These are phyloP conservation scores for Calypte anna DNA, from an alignment of 2,113 vertebrate species.

Conservation along the genomic window DNA sequence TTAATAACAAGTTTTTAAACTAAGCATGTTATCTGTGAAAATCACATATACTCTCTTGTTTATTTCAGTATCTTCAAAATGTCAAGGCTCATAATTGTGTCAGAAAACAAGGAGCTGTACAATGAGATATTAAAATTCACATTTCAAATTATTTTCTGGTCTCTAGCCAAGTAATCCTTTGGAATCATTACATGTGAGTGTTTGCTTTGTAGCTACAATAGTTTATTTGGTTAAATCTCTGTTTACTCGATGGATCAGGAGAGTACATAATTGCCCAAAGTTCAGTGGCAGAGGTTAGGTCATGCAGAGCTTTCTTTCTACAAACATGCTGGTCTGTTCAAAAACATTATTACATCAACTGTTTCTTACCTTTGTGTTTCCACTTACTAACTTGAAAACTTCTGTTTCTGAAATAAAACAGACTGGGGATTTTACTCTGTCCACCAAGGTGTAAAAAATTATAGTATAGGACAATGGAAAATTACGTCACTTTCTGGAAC, in stretches of 20 bases:
- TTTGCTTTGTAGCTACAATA: background rate
- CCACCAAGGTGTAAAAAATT: background rate
- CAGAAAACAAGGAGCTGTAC: background rate
- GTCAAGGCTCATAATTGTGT: background rate
- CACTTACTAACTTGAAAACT: background rate
- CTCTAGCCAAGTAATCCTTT: background rate
- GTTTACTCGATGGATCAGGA: background rate
- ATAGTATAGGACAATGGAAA: background rate
- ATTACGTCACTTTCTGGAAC: background rate
- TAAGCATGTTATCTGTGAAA: background rate
- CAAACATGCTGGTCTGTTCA: background rate
- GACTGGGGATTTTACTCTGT: background rate
- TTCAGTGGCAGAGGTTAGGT: slow-evolving; percentile 5
- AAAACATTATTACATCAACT: background rate
- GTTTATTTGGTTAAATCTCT: slow-evolving; percentile 10
- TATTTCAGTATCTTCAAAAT: background rate
- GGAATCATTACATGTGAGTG: background rate
- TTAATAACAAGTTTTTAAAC: background rate
- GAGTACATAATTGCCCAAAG: slow-evolving; percentile 8
- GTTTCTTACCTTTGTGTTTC: background rate
- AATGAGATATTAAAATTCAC: background rate
- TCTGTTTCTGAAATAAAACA: background rate
- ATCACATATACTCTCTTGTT: background rate
- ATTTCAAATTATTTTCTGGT: background rate
- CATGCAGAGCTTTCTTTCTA: background rate